A percentile compares a stretch with the other conserved stretches of the same genome.
phyloP scores from a whole-genome alignment of 2,888 invertebrate species.

The Alloscopus bannaensis region DNA sequence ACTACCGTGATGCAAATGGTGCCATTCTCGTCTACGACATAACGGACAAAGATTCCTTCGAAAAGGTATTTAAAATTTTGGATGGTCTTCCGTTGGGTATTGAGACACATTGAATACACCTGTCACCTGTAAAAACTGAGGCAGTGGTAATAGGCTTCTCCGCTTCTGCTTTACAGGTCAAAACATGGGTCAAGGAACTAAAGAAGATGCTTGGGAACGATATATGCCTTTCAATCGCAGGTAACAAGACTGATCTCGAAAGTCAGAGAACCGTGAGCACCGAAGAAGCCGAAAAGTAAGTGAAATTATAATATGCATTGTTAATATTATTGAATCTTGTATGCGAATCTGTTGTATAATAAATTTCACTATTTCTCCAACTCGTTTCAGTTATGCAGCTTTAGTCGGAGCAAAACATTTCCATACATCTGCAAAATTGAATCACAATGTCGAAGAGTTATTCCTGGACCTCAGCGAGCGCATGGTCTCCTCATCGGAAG shows the following conservation, averaged over 20 bases:
- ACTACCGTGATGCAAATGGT: slow-evolving; percentile 97
- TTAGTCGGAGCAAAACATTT: slow-evolving; percentile 95
- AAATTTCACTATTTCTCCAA: slow-evolving; percentile 73
- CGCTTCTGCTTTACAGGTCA: slow-evolving; percentile 90
- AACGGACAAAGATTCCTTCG: slow-evolving; percentile 96
- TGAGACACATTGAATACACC: no score
- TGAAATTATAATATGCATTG: slow-evolving; percentile 64
- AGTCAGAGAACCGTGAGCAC: slow-evolving; percentile 89
- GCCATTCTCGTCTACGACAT: slow-evolving; percentile 98
- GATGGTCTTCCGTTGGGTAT: slow-evolving; percentile 12
- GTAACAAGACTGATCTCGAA: slow-evolving; percentile 97
- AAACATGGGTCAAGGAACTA: slow-evolving; percentile 98
- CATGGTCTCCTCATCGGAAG: slow-evolving; percentile 80
- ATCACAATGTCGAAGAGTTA: slow-evolving; percentile 93
- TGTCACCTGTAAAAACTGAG: no score
- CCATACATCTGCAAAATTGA: slow-evolving; percentile 94
- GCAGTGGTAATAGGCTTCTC: no score
- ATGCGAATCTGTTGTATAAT: no score
- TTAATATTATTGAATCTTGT: no score
- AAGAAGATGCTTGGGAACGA: slow-evolving; percentile 96
- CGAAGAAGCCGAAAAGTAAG: slow-evolving; percentile 91
- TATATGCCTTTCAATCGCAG: slow-evolving; percentile 93
- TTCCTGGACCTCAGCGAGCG: slow-evolving; percentile 88
- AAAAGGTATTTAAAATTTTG: slow-evolving; percentile 82
- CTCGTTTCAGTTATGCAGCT: slow-evolving; percentile 89